These are phyloP conservation scores for Carduelis carduelis DNA, from an alignment of 2,797 vertebrate genomes.

Conservation along the genomic window DNA sequence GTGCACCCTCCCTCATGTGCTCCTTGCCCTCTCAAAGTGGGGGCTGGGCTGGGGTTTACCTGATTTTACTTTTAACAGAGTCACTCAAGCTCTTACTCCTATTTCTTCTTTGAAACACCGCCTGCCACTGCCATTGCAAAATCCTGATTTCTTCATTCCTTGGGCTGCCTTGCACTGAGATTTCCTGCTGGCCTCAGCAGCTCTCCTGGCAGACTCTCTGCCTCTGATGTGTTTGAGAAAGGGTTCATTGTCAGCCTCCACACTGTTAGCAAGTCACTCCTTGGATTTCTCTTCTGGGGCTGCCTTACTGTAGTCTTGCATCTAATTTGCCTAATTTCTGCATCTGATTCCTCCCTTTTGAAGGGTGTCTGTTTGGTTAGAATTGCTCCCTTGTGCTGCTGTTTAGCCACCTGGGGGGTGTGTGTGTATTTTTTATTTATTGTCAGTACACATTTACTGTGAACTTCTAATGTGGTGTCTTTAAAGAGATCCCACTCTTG, in stretches of 20 bases:
- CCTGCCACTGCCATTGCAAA: neutral
- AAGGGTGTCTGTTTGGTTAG: conserved; percentile 11
- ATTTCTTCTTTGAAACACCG: rapidly evolving
- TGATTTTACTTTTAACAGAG: neutral
- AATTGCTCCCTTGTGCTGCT: neutral
- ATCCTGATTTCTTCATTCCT: neutral
- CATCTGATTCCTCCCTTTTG: conserved; percentile 12
- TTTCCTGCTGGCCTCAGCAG: neutral
- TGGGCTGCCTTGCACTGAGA: neutral
- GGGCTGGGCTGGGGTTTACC: neutral
- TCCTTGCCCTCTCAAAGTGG: neutral
- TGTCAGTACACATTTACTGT: neutral
- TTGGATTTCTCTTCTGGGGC: neutral
- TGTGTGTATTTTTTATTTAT: neutral
- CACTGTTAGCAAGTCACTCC: neutral
- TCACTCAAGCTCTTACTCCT: neutral
- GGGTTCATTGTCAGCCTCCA: neutral
- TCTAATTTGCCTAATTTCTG: conserved; percentile 44
- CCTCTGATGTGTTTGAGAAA: neutral
- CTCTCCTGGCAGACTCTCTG: neutral
- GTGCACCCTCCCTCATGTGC: rapidly evolving
- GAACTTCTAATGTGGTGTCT: neutral
- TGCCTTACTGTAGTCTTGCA: neutral
- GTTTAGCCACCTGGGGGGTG: conserved; percentile 3
- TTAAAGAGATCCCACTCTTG: neutral